Evolutionary conservation across 2,888 invertebrate genomes (phyloP).

Genomic region (Protonemura montana): DNA sequence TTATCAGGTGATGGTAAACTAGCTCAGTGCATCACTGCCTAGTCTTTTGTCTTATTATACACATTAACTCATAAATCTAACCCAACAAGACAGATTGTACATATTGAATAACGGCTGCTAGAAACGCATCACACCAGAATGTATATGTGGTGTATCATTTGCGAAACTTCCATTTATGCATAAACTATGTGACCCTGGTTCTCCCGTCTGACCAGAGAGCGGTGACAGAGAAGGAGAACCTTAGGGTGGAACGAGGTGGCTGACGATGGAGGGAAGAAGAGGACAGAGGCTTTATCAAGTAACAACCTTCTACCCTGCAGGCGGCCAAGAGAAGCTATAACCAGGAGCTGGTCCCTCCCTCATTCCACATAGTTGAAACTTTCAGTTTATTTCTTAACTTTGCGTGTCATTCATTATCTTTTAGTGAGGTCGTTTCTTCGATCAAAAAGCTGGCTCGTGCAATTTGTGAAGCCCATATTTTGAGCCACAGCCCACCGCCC

Average conservation of each 20-base stretch:
- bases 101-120: background rate
- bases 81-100: constrained; percentile 7
- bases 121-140: background rate
- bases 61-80: background rate
- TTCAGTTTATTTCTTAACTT: constrained; percentile 23
- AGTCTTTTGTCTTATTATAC: background rate
- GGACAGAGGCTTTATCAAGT: background rate
- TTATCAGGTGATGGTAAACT: background rate
- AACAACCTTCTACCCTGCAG: background rate
- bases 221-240: background rate
- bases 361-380: constrained; percentile 19
- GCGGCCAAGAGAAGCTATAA: background rate
- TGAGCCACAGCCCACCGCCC: constrained; percentile 12
- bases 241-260: background rate
- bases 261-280: background rate
- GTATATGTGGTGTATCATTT: background rate
- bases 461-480: constrained; percentile 4
- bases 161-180: constrained; percentile 12
- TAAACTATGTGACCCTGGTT: background rate
- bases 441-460: constrained; percentile 19
- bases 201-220: background rate
- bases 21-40: background rate
- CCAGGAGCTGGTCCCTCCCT: background rate
- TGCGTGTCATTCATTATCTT: constrained; percentile 34
- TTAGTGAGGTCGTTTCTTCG: constrained; percentile 33